Percentiles rank a stretch among this genome's conserved stretches.
Conservation (phyloP, 2,797 vertebrate species). For the Chloroceryle amazona region DNA sequence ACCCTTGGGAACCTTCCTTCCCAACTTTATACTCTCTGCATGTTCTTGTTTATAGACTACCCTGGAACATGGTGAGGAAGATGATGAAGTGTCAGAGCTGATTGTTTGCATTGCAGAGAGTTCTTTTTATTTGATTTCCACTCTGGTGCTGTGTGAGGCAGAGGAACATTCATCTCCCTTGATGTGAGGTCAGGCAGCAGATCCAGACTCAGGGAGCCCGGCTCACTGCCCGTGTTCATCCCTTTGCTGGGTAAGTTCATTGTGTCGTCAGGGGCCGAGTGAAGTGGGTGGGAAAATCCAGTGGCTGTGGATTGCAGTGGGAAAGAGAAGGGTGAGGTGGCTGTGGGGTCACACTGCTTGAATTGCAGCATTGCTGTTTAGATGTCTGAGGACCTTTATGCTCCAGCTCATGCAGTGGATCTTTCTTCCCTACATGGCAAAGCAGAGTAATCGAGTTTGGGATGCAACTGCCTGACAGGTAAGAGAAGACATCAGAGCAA, state of each 20-base stretch:
- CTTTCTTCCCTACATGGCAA: not conserved
- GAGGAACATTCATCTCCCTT: not conserved
- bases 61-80: not conserved
- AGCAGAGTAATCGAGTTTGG: not conserved
- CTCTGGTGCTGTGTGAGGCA: not conserved
- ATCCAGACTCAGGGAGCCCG: not conserved
- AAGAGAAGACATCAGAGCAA: not conserved
- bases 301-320: not conserved
- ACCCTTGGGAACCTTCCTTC: not conserved
- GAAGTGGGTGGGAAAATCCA: not conserved
- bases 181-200: not conserved
- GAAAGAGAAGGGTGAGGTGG: not conserved
- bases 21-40: not conserved
- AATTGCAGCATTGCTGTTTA: not conserved
- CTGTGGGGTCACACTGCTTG: not conserved
- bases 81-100: not conserved
- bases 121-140: not conserved
- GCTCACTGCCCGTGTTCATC: not conserved
- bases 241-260: accelerated
- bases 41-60: not conserved
- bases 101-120: not conserved
- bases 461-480: not conserved
- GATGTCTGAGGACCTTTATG: not conserved
- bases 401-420: not conserved
- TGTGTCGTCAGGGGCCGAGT: accelerated